Percentiles rank a stretch among this genome's conserved stretches.
Evolutionary conservation across 2,113 vertebrate genomes (phyloP).

Genomic region (Campylomormyrus tamandua): DNA sequence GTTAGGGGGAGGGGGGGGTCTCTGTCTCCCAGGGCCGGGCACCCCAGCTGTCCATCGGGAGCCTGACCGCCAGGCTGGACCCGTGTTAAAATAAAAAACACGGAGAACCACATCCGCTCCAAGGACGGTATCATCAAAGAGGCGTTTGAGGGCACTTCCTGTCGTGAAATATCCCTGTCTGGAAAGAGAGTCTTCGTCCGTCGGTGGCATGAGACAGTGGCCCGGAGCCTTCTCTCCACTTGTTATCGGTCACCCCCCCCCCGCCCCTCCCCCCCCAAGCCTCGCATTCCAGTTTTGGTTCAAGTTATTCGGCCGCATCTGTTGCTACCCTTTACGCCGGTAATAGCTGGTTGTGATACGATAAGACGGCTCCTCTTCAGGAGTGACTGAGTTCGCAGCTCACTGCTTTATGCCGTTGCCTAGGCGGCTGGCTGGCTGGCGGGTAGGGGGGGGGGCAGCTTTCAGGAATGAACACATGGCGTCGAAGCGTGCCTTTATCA

Average conservation of each 20-base stretch:
- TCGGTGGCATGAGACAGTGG: not conserved
- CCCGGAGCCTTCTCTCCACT: not conserved
- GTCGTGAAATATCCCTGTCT: slow-evolving; percentile 5
- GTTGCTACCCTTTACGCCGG: not conserved
- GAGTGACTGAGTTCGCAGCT: not conserved
- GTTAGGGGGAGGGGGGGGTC: not conserved
- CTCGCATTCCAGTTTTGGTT: not conserved
- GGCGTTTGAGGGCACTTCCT: not conserved
- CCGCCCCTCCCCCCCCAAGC: not conserved
- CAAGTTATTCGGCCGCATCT: not conserved
- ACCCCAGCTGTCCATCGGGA: not conserved
- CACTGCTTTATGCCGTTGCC: not conserved
- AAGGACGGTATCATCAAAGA: not conserved
- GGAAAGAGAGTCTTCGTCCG: not conserved
- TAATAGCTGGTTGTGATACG: slow-evolving; percentile 1
- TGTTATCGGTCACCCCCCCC: too few species aligned
- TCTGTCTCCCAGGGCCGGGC: not conserved
- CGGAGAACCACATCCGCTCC: not conserved
- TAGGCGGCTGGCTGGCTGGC: not conserved
- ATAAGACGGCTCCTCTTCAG: not conserved
- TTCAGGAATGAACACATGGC: not conserved
- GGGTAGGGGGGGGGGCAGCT: not conserved
- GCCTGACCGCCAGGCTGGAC: not conserved
- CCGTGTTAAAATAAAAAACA: not conserved
- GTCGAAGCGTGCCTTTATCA: not conserved